Evolutionary conservation across 2,797 vertebrate genomes (phyloP).

Genomic region (Buceros bicornis): DNA sequence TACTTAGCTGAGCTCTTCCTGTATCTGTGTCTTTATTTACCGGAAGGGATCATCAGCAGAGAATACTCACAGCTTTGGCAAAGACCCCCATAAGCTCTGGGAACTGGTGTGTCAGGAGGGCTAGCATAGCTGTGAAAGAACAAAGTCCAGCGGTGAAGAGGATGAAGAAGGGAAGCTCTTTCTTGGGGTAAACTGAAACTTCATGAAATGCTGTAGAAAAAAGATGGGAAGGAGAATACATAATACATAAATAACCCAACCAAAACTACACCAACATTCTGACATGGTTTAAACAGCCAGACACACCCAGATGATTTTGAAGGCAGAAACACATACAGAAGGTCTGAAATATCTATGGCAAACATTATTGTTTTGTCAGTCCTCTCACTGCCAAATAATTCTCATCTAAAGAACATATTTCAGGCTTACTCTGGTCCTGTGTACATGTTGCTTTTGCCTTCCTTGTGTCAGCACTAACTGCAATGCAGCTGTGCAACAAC

Average conservation of each 20-base stretch:
- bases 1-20: background rate
- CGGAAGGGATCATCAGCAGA: background rate
- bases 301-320: background rate
- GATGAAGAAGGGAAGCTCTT: constrained; percentile 99
- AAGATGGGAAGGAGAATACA: background rate
- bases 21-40: background rate
- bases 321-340: background rate
- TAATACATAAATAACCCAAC: background rate
- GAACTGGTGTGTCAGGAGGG: constrained; percentile 98
- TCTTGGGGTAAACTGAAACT: constrained; percentile 99
- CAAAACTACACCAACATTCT: background rate
- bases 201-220: constrained; percentile 94
- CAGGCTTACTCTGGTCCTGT: background rate
- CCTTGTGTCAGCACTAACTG: background rate
- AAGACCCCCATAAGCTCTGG: constrained; percentile 99
- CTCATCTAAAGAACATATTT: background rate
- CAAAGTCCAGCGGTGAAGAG: constrained; percentile 97
- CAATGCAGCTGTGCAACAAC: background rate
- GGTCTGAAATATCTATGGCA: background rate
- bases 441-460: background rate
- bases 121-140: constrained; percentile 98
- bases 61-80: constrained; percentile 95
- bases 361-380: background rate
- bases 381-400: background rate
- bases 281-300: background rate